A percentile compares a stretch with the other conserved stretches of the same genome.
phyloP scores from a whole-genome alignment of 1,140 invertebrate genomes.

The Sitobion miscanthi region DNA sequence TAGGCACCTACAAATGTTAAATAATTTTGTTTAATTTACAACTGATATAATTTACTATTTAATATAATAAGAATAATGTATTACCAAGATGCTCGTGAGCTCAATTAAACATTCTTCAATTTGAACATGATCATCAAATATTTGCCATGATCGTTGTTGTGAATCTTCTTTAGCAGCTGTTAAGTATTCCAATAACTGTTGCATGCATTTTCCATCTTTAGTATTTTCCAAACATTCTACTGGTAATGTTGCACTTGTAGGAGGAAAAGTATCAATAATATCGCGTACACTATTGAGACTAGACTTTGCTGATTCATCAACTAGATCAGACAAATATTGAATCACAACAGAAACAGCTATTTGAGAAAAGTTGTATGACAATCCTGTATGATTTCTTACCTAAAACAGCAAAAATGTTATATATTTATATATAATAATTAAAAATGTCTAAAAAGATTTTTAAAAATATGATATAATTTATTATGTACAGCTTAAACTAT shows the following conservation, averaged over 20 bases:
- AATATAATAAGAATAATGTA: constrained; percentile 59
- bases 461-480: background rate
- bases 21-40: background rate
- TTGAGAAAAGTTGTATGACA: constrained; percentile 86
- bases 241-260: constrained; percentile 60
- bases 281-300: constrained; percentile 57
- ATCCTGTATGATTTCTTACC: constrained; percentile 80
- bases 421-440: background rate
- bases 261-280: constrained; percentile 49
- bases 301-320: constrained; percentile 47
- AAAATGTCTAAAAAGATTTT: background rate
- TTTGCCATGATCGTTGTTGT: constrained; percentile 90
- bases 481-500: background rate
- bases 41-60: background rate
- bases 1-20: background rate
- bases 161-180: constrained; percentile 90
- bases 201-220: constrained; percentile 79
- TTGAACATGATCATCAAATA: constrained; percentile 88
- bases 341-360: constrained; percentile 82
- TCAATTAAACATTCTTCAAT: constrained; percentile 85
- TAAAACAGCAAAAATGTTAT: constrained; percentile 58
- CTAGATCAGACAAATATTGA: constrained; percentile 61
- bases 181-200: constrained; percentile 80
- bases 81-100: constrained; percentile 85
- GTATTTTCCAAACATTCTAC: constrained; percentile 71